phyloP scores from a whole-genome alignment of 2,888 invertebrate species.

The Dermolepida albohirtum region DNA sequence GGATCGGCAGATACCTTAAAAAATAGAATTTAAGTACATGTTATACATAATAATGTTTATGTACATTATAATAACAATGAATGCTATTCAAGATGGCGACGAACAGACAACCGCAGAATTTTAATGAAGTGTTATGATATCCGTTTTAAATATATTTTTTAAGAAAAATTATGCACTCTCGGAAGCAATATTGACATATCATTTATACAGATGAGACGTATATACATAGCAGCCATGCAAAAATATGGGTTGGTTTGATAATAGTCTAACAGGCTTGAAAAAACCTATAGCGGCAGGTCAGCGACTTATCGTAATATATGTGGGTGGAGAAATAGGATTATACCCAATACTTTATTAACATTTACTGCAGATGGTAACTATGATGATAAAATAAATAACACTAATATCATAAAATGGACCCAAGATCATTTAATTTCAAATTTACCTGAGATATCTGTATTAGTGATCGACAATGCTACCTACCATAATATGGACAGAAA shows the following conservation, averaged over 20 bases:
- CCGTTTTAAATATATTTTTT: too few species aligned
- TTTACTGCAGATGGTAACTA: constrained; percentile 52
- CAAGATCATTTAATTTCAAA: constrained; percentile 52
- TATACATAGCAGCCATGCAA: not conserved
- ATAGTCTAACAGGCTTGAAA: constrained; percentile 23
- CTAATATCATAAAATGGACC: constrained; percentile 53
- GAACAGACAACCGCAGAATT: too few species aligned
- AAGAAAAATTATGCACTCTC: too few species aligned
- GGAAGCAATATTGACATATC: too few species aligned
- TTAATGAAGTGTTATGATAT: too few species aligned
- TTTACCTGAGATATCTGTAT: constrained; percentile 49
- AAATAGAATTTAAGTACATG: not conserved
- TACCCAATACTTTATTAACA: constrained; percentile 23
- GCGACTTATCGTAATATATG: constrained; percentile 37
- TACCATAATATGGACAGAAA: constrained; percentile 49
- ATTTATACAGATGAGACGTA: too few species aligned
- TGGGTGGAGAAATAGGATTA: constrained; percentile 28
- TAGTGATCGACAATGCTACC: constrained; percentile 47
- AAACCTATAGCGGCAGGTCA: not conserved
- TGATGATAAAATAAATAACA: constrained; percentile 54
- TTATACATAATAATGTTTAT: not conserved
- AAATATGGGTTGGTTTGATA: constrained; percentile 1
- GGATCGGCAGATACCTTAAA: too few species aligned
- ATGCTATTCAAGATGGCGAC: not conserved
- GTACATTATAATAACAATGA: not conserved